Evolutionary conservation across 1,140 invertebrate genomes (phyloP), one percentile per base, ranked within the genome.

Genomic region (Myzus persicae): DNA sequence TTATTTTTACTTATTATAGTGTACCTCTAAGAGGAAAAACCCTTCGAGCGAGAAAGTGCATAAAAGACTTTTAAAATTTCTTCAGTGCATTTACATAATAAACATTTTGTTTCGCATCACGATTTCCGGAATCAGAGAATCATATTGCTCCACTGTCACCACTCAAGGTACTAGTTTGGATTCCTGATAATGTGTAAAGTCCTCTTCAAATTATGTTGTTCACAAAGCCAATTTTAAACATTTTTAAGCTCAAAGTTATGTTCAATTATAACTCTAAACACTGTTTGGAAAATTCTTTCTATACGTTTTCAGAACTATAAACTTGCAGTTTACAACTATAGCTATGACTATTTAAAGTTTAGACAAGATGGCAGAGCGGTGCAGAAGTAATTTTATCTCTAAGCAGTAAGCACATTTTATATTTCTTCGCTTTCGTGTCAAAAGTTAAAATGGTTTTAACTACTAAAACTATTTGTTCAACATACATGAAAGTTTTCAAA

Each of bases 391-490:
- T 88, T 48, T 88, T 48, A 48, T 36, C 85, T 48, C 18, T 6
- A 48, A 88, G 4, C 85, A 48, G 6, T 6, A 48, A 88, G 4
- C 85, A 48, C 44, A 88, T 88, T 88, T 46, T 88, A 31, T n/a
- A 48, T 88, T 88, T 88, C 44, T 88, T 88, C 1, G 42, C 5
- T 31, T 46, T 44, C 42, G 7, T n/a, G 14, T 46, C 42, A 24
- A 44, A 44, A 88, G 31, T 88, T 88, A 48, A n/a, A 88, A 48
- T 38, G 44, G 44, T 48, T 48, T 88, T 88, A 88, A 88, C 85
- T 88, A 36, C 26, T 24, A 22, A 44, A 48, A n/a, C 44, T 87
- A 48, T 48, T 48, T 36, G 20, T 18, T 87, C 14, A 87, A 46
- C 26, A 87, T 46, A 87, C 42, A 46, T 44, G 22, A 40, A 22